phyloP scores from a whole-genome alignment of 2,888 invertebrate genomes.

The Acronicta alni region DNA sequence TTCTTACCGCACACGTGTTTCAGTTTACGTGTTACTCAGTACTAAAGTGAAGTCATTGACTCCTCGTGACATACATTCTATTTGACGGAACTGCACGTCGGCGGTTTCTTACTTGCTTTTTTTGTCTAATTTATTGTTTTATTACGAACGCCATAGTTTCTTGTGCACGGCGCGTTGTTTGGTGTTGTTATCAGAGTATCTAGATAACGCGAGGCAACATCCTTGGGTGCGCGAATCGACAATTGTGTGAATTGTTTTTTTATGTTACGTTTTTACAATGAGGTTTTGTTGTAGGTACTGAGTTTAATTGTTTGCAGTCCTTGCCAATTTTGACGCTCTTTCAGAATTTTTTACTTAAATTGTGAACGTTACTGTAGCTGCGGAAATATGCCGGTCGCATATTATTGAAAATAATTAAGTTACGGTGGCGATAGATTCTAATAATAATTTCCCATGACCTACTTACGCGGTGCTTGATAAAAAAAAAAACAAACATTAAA shows the following conservation, averaged over 20 bases:
- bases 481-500: not conserved
- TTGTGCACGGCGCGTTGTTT: conserved; percentile 59
- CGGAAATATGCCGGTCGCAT: no score
- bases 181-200: conserved; percentile 65
- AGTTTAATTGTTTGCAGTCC: conserved; percentile 28
- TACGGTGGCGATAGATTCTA: not conserved
- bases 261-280: conserved; percentile 36
- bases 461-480: not conserved
- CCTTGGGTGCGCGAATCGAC: conserved; percentile 62
- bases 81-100: conserved; percentile 80
- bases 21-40: conserved; percentile 76
- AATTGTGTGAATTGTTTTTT: conserved; percentile 61
- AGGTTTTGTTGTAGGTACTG: conserved; percentile 46
- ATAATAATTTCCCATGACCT: not conserved
- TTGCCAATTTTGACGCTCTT: conserved; percentile 18
- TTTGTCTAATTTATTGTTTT: conserved; percentile 71
- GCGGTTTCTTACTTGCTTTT: conserved; percentile 69
- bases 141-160: conserved; percentile 64
- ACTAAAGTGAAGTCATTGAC: conserved; percentile 81
- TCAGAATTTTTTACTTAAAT: conserved; percentile 4
- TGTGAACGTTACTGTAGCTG: no score
- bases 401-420: not conserved
- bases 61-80: conserved; percentile 88
- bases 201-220: conserved; percentile 68
- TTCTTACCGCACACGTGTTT: conserved; percentile 79